Percentiles rank a stretch among this genome's conserved stretches.
Conservation (phyloP, 2,113 vertebrate genomes). For the Psammodynastes pulverulentus region DNA sequence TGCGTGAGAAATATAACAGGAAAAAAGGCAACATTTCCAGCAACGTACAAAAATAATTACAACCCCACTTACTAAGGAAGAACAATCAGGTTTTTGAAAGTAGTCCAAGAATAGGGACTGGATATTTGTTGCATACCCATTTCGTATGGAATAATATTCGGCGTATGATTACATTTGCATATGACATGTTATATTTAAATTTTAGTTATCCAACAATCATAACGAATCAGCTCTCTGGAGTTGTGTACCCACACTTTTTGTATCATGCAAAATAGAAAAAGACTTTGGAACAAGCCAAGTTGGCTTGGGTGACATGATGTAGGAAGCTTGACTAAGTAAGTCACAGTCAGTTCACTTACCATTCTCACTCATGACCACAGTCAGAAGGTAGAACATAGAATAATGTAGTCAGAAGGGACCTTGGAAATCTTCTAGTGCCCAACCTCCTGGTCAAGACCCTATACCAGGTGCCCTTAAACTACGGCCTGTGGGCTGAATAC, state of each 20-base stretch:
- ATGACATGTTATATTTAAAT: not conserved
- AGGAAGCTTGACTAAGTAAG: not conserved
- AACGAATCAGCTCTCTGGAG: not conserved
- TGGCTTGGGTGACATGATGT: not conserved
- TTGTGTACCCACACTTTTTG: not conserved
- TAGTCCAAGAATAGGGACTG: not conserved
- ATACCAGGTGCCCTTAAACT: too few species aligned
- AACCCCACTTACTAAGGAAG: not conserved
- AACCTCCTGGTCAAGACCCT: not conserved
- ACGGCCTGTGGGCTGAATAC: too few species aligned
- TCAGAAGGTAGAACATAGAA: not conserved
- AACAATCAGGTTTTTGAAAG: not conserved
- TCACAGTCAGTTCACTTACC: not conserved
- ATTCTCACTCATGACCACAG: not conserved
- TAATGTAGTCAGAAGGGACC: not conserved
- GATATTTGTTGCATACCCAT: not conserved
- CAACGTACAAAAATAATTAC: not conserved
- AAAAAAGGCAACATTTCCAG: not conserved
- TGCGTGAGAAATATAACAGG: not conserved
- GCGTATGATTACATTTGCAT: not conserved
- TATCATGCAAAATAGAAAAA: not conserved
- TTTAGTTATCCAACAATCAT: not conserved
- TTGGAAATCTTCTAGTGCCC: not conserved
- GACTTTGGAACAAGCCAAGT: not conserved
- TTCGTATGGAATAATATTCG: not conserved